A percentile compares a stretch with the other conserved stretches of the same genome.
Evolutionary conservation across 1,140 invertebrate genomes (phyloP).

Genomic region (Varroa destructor): DNA sequence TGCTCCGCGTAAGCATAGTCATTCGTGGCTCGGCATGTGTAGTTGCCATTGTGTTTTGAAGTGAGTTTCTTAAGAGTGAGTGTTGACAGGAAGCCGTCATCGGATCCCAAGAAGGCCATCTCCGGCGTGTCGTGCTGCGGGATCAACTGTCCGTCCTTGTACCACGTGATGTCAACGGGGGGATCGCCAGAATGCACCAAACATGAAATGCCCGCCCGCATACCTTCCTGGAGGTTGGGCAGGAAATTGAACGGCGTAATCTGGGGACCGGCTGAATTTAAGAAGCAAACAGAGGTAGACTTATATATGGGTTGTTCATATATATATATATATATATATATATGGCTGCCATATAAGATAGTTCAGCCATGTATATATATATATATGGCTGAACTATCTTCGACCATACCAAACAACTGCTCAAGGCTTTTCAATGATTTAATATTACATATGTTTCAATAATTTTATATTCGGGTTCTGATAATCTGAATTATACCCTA

Average conservation of each 20-base stretch:
- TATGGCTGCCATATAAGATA: no score
- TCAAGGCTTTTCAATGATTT: no score
- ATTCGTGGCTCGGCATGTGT: constrained; percentile 47
- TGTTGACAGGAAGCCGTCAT: constrained; percentile 39
- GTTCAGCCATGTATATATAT: no score
- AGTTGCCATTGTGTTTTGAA: constrained; percentile 46
- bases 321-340: no score
- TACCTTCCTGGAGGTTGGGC: constrained; percentile 48
- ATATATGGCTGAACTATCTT: no score
- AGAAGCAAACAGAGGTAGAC: no score
- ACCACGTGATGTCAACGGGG: constrained; percentile 45
- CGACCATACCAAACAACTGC: no score
- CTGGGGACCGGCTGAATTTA: constrained; percentile 47
- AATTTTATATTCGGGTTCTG: no score
- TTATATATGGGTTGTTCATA: no score
- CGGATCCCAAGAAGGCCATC: constrained; percentile 33
- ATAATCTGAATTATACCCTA: no score
- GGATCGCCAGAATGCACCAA: constrained; percentile 41
- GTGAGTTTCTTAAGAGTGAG: constrained; percentile 40
- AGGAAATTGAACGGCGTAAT: constrained; percentile 50
- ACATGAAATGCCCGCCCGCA: constrained; percentile 46
- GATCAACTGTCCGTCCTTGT: constrained; percentile 52
- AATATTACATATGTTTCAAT: no score
- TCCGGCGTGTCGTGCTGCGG: constrained; percentile 36
- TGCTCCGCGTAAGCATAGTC: constrained; percentile 42